These are phyloP conservation scores for Notiomystis cincta DNA, from an alignment of 2,113 vertebrate species.

Conservation along the genomic window DNA sequence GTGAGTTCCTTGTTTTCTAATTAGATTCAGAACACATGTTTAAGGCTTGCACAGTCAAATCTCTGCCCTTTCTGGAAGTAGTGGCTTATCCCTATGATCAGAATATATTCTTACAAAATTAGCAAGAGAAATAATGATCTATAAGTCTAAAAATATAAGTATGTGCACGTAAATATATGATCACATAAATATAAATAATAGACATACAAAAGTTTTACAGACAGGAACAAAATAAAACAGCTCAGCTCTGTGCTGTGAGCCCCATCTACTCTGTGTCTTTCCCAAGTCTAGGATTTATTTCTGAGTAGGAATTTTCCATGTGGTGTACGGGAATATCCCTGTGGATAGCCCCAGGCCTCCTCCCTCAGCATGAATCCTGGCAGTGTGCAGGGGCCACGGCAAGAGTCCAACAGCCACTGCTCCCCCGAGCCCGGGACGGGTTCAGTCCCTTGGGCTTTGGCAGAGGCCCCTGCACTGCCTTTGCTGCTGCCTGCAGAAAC, in stretches of 20 bases:
- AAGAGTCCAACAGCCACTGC: not conserved
- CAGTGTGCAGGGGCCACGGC: not conserved
- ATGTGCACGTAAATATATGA: not conserved
- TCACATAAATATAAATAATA: not conserved
- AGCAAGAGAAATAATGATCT: not conserved
- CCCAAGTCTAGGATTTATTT: not conserved
- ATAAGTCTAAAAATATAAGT: not conserved
- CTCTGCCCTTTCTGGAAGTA: not conserved
- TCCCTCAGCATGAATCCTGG: not conserved
- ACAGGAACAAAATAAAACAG: not conserved
- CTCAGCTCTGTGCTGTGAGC: not conserved
- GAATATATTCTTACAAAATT: not conserved
- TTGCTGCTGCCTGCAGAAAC: conserved; percentile 52
- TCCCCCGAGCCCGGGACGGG: not conserved
- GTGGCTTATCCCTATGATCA: not conserved
- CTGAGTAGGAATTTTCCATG: conserved; percentile 18
- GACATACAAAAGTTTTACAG: not conserved
- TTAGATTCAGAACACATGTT: not conserved
- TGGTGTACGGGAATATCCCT: not conserved
- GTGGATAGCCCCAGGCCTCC: not conserved
- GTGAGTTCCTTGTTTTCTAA: not conserved
- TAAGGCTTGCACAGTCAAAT: not conserved
- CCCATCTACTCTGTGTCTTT: not conserved
- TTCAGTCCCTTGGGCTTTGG: not conserved
- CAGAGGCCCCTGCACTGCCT: not conserved